Conservation (phyloP, 2,797 vertebrate genomes). For the Malurus splendens region DNA sequence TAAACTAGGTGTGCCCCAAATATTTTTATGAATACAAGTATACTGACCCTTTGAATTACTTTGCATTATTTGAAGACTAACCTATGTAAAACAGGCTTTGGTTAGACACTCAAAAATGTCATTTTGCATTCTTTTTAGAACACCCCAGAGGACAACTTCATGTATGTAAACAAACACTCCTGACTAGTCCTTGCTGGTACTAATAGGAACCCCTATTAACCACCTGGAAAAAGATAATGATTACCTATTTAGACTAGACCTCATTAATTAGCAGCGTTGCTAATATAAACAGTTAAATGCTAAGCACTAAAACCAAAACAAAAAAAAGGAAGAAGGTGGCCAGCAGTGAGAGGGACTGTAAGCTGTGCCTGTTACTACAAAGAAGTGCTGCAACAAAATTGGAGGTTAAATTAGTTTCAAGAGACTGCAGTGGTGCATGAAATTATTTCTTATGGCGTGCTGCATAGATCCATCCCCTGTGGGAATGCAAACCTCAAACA, state of each 20-base stretch:
- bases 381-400: slow-evolving; percentile 65
- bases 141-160: background rate
- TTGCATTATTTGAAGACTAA: background rate
- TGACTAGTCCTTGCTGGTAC: background rate
- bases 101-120: background rate
- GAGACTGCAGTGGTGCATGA: slow-evolving; percentile 81
- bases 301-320: background rate
- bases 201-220: slow-evolving; percentile 2
- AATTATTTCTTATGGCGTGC: slow-evolving; percentile 80
- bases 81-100: background rate
- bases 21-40: background rate
- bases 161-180: slow-evolving; percentile 18
- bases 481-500: slow-evolving; percentile 60
- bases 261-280: slow-evolving; percentile 50
- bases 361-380: slow-evolving; percentile 54
- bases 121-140: background rate
- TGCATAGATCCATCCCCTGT: slow-evolving; percentile 71
- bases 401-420: slow-evolving; percentile 77
- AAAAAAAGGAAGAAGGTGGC: background rate
- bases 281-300: slow-evolving; percentile 44
- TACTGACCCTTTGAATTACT: background rate
- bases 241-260: slow-evolving; percentile 37
- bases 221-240: slow-evolving; percentile 32
- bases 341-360: background rate
- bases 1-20: background rate